Evolutionary conservation across 2,888 invertebrate genomes (phyloP), one percentile per base, ranked within the genome.

Genomic region (Meteorus cinctellus): DNA sequence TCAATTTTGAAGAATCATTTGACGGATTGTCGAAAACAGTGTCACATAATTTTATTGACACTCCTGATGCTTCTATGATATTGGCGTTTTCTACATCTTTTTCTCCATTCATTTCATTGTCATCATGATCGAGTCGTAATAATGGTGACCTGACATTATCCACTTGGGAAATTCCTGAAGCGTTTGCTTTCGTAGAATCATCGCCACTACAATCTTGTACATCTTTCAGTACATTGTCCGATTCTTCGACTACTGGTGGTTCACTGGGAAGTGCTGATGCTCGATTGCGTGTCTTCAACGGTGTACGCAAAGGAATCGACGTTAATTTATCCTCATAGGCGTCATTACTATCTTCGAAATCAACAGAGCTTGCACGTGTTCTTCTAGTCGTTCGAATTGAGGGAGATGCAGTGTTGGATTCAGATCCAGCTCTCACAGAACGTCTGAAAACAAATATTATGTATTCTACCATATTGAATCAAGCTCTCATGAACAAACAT

Each of bases 321-420:
- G 41, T 45, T 29, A 45, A 31, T 29, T 72, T 48, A 62, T 48
- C 24, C 10, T 29, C 24, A 19, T 12, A 19, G 1, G 27, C 24
- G 27, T 73, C 79, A 0, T 68, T 48, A 24, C 48, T 72, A 4
- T 71, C 51, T 63, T 85, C 84, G 0, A 81, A 82, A 45, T 82
- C 87, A 67, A 86, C 79, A 4, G 88, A 88, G 70, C 78, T 86
- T 8, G 88, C 85, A 79, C 88, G 83, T 19, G 85, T 86, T 72
- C 78, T 82, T 27, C 87, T 84, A 14, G 82, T 86, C n/a, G 29
- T 62, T 77, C 81, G 80, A 5, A 72, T 60, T 34, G 66, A 27
- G 4, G 84, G 79, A 8, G 83, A 80, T 4, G 86, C 76, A 4
- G 85, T 82, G 24, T 82, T 84, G n/a, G 82, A 69, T 72, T 88